phyloP scores from a whole-genome alignment of 2,888 invertebrate genomes.

The Cancer borealis region DNA sequence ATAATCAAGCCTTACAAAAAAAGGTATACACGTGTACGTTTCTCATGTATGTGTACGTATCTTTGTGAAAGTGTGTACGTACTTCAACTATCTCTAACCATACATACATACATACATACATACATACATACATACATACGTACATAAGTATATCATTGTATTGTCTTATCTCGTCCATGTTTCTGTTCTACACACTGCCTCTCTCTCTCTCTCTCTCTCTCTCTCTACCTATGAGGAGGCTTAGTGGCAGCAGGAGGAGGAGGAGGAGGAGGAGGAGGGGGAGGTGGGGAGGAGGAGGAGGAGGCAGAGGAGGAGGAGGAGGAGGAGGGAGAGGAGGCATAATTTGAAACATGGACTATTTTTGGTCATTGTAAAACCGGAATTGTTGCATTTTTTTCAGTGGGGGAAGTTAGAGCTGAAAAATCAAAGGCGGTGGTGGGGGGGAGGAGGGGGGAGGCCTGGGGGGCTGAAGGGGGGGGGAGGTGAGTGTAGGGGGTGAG shows the following conservation, averaged over 20 bases:
- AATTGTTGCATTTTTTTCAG: slow-evolving; percentile 69
- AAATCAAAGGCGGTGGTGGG: slow-evolving; percentile 73
- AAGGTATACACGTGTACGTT: neutral
- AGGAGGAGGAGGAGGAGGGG: neutral
- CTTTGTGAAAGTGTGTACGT: too few relatives aligned
- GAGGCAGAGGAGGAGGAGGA: slow-evolving; percentile 43
- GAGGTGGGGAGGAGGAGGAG: slow-evolving; percentile 10
- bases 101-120: too few relatives aligned
- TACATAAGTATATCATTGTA: too few relatives aligned
- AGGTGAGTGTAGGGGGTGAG: slow-evolving; percentile 70
- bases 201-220: too few relatives aligned
- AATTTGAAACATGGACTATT: slow-evolving; percentile 58
- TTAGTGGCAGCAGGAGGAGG: neutral
- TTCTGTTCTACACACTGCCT: too few relatives aligned
- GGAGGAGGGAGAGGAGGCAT: slow-evolving; percentile 35
- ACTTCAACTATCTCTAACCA: too few relatives aligned
- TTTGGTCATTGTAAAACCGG: slow-evolving; percentile 75
- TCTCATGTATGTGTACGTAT: neutral
- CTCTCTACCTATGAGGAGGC: neutral
- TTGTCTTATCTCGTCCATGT: neutral
- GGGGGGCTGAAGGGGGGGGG: slow-evolving; percentile 65
- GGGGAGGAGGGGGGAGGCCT: slow-evolving; percentile 72
- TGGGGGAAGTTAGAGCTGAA: slow-evolving; percentile 71
- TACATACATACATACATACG: too few relatives aligned
- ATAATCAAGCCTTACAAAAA: neutral